Percentiles rank a stretch among this genome's conserved stretches.
phyloP scores from a whole-genome alignment of 2,797 vertebrate species.

The Capromys pilorides region DNA sequence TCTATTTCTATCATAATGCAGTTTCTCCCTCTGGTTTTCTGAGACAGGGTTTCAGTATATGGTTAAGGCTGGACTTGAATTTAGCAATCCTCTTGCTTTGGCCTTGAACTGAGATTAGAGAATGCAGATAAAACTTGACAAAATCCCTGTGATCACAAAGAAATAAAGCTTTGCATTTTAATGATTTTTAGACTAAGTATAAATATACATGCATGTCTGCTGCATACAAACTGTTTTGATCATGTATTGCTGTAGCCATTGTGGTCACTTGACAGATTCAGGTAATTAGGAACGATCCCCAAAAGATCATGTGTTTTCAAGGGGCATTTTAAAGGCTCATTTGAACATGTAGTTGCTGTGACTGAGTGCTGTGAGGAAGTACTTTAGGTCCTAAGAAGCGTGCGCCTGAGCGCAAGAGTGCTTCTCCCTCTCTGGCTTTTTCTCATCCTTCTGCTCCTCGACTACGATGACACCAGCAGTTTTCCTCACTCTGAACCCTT shows the following conservation, averaged over 20 bases:
- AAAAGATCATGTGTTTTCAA: not conserved
- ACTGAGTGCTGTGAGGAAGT: not conserved
- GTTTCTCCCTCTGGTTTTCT: not conserved
- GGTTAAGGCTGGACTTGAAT: not conserved
- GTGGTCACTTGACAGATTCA: not conserved
- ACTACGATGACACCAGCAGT: not conserved
- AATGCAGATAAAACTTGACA: not conserved
- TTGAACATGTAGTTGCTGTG: not conserved
- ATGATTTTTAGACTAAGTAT: not conserved
- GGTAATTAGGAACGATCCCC: not conserved
- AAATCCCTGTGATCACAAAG: not conserved
- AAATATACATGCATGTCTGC: not conserved
- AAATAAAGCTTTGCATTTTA: not conserved
- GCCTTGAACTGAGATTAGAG: not conserved
- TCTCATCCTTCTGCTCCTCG: not conserved
- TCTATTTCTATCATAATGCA: not conserved
- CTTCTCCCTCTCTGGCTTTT: not conserved
- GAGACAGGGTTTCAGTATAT: not conserved
- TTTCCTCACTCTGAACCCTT: not conserved
- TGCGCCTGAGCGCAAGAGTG: no score
- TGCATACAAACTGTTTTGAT: not conserved
- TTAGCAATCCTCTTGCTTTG: not conserved
- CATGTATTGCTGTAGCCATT: not conserved
- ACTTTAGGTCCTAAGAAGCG: not conserved
- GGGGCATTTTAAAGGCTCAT: not conserved